A percentile compares a stretch with the other conserved stretches of the same genome.
These are phyloP conservation scores for Eremobia ochroleuca DNA, from an alignment of 2,888 invertebrate genomes.

Conservation along the genomic window DNA sequence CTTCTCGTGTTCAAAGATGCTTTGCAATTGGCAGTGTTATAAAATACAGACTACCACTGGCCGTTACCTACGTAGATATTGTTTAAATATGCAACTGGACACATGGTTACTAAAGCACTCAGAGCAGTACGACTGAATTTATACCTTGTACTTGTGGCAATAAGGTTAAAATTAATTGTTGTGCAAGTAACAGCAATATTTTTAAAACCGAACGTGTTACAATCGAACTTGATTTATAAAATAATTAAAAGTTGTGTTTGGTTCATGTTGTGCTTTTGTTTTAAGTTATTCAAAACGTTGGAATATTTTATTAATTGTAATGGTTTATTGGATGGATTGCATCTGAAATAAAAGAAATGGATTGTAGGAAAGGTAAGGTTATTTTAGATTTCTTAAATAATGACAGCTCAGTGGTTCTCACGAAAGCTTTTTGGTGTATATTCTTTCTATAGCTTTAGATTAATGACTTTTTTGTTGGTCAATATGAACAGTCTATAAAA, in stretches of 20 bases:
- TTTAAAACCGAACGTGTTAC: slow-evolving; percentile 55
- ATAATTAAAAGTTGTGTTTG: slow-evolving; percentile 55
- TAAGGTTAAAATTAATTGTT: slow-evolving; percentile 4
- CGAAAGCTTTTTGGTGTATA: neutral
- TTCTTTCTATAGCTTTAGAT: neutral
- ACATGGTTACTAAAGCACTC: slow-evolving; percentile 44
- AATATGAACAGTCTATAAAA: neutral
- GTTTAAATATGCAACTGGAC: slow-evolving; percentile 64
- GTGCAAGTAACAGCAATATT: slow-evolving; percentile 19
- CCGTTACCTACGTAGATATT: slow-evolving; percentile 52
- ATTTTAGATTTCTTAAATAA: neutral
- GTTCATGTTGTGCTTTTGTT: slow-evolving; percentile 43
- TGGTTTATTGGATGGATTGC: neutral
- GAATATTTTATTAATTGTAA: slow-evolving; percentile 12
- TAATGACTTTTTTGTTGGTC: neutral
- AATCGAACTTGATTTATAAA: slow-evolving; percentile 58
- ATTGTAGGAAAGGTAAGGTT: neutral
- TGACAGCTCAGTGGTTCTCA: neutral
- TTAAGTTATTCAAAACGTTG: slow-evolving; percentile 30
- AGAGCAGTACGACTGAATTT: slow-evolving; percentile 5
- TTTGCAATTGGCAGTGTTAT: slow-evolving; percentile 64
- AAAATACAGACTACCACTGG: slow-evolving; percentile 57
- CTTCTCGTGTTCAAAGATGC: slow-evolving; percentile 63
- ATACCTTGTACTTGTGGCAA: neutral
- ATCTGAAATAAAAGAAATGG: neutral